phyloP scores from a whole-genome alignment of 2,797 vertebrate species.

The Tauraco hartlaubi region DNA sequence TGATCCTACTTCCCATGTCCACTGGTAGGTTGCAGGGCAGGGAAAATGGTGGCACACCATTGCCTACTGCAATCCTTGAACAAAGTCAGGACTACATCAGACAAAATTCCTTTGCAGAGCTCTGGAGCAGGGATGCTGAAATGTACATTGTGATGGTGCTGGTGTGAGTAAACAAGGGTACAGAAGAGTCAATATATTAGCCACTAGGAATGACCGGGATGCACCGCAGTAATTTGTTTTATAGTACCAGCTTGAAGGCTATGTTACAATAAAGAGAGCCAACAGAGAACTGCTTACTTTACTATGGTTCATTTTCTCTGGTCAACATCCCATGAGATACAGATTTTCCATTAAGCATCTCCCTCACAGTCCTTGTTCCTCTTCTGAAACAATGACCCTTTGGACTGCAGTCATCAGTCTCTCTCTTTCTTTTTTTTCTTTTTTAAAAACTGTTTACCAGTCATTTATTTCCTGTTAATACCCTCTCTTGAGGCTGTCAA shows the following conservation, averaged over 20 bases:
- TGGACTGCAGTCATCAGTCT: not conserved
- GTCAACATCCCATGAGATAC: not conserved
- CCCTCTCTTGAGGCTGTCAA: not conserved
- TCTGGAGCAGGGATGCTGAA: not conserved
- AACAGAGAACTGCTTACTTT: not conserved
- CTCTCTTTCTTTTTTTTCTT: not conserved
- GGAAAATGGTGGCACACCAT: not conserved
- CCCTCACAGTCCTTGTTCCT: not conserved
- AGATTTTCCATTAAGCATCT: not conserved
- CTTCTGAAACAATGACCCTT: not conserved
- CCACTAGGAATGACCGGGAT: not conserved
- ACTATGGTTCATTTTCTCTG: not conserved
- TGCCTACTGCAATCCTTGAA: not conserved
- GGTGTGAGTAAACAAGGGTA: not conserved
- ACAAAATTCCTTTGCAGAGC: not conserved
- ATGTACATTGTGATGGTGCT: not conserved
- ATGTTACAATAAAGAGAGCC: not conserved
- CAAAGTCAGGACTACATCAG: not conserved
- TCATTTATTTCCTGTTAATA: not conserved
- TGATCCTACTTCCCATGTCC: not conserved
- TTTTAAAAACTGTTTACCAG: not conserved
- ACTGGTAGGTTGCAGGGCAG: not conserved
- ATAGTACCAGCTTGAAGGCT: not conserved
- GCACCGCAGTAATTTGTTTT: not conserved
- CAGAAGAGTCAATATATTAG: not conserved